Conservation (phyloP, 2,888 invertebrate species). For the Geophilus truncorum region DNA sequence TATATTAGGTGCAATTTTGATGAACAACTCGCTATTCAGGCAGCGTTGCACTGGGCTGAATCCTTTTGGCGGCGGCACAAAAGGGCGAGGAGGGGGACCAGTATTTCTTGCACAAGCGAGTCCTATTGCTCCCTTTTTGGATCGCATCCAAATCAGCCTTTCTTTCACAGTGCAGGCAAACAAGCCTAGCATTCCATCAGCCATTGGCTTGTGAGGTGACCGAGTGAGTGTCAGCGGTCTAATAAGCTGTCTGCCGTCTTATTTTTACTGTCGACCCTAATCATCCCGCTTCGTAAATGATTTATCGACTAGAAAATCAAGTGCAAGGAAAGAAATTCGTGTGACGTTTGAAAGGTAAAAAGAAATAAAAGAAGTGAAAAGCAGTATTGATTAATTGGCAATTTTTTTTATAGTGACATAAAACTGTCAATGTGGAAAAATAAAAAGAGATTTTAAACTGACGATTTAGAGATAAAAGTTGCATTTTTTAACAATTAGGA, state of each 20-base stretch:
- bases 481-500: too few species aligned
- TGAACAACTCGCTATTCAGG: slow-evolving; percentile 6
- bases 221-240: neutral
- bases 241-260: neutral
- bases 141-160: neutral
- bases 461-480: too few species aligned
- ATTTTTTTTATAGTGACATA: neutral
- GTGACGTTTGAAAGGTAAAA: neutral
- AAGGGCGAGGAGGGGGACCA: neutral
- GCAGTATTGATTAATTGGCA: neutral
- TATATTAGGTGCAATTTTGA: slow-evolving; percentile 6
- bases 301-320: neutral
- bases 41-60: neutral
- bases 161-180: neutral
- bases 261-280: neutral
- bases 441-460: neutral
- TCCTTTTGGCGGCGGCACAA: slow-evolving; percentile 8
- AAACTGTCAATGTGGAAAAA: neutral
- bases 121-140: slow-evolving; percentile 8
- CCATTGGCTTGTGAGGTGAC: neutral
- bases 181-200: neutral
- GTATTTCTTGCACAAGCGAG: neutral
- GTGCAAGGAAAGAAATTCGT: neutral
- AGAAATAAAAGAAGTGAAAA: neutral
- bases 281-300: neutral